phyloP scores from a whole-genome alignment of 2,113 vertebrate species.

The Syrmaticus mikado region DNA sequence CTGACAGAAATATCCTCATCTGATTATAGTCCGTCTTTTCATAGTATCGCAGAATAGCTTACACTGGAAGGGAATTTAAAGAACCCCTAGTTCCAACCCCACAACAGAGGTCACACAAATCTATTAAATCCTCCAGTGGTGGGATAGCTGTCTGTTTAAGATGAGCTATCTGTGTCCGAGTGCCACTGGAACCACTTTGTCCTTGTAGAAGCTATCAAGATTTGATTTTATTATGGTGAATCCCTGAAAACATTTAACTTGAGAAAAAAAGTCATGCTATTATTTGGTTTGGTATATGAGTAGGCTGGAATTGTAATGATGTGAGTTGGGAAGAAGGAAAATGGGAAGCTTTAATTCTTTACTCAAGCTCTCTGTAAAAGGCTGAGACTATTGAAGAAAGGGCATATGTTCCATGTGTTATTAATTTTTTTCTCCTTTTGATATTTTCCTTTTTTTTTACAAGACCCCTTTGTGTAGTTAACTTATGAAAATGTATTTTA shows the following conservation, averaged over 20 bases:
- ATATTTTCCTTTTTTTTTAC: not conserved
- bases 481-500: not conserved
- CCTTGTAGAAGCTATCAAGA: not conserved
- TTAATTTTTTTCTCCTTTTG: not conserved
- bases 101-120: not conserved
- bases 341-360: not conserved
- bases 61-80: not conserved
- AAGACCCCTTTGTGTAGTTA: not conserved
- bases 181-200: not conserved
- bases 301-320: not conserved
- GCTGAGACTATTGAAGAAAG: not conserved
- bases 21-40: not conserved
- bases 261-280: rapidly evolving
- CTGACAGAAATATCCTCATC: not conserved
- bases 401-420: not conserved
- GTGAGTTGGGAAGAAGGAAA: not conserved
- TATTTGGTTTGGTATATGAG: not conserved
- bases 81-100: not conserved
- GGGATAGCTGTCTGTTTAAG: not conserved
- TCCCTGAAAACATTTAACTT: not conserved
- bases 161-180: not conserved
- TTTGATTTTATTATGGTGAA: not conserved
- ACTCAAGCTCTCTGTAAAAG: not conserved
- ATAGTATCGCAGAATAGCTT: not conserved
- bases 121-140: not conserved